Conservation (phyloP, 2,888 invertebrate genomes). For the Diarsia brunnea region DNA sequence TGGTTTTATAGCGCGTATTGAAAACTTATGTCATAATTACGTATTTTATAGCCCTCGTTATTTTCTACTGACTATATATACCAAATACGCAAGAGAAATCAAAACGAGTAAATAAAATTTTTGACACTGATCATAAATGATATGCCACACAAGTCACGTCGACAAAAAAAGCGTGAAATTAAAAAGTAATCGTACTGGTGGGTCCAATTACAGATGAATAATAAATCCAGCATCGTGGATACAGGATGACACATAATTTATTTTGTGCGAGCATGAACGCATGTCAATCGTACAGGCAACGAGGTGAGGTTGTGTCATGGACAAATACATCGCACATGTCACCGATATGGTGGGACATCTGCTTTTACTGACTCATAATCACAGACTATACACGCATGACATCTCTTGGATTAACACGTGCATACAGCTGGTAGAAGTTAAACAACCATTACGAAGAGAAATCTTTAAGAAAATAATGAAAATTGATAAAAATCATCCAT, state of each 20-base stretch:
- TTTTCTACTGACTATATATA: neutral
- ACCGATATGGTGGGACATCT: constrained; percentile 64
- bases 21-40: constrained; percentile 18
- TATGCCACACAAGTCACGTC: constrained; percentile 4
- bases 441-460: constrained; percentile 30
- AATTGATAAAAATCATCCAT: too few relatives aligned
- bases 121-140: constrained; percentile 31
- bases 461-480: neutral
- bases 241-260: constrained; percentile 61
- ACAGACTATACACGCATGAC: constrained; percentile 18
- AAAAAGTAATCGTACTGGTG: constrained; percentile 19
- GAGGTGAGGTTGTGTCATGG: constrained; percentile 51
- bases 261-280: constrained; percentile 50
- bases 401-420: constrained; percentile 49
- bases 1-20: constrained; percentile 30
- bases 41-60: neutral
- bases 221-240: constrained; percentile 49
- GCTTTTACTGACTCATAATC: constrained; percentile 60
- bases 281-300: constrained; percentile 56
- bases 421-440: constrained; percentile 27
- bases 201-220: constrained; percentile 49
- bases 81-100: constrained; percentile 2
- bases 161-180: constrained; percentile 33
- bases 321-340: constrained; percentile 58
- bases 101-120: constrained; percentile 23